phyloP scores from a whole-genome alignment of 2,888 invertebrate species.

The Drosophila stalkeri region DNA sequence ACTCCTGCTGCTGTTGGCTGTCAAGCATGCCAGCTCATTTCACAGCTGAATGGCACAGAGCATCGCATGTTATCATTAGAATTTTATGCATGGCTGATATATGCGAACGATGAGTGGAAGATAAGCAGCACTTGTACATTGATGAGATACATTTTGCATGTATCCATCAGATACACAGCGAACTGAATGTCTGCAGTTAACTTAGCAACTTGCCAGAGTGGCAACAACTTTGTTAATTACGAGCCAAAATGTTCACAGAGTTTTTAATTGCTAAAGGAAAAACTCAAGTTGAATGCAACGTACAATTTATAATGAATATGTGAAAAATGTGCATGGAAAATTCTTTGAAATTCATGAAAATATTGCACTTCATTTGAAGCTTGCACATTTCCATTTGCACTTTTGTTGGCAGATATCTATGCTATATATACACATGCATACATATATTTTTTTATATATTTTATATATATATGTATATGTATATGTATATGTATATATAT shows the following conservation, averaged over 20 bases:
- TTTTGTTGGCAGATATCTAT: background rate
- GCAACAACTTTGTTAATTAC: slow-evolving; percentile 45
- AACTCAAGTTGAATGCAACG: background rate
- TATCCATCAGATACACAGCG: background rate
- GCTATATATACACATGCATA: background rate
- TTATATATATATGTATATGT: background rate
- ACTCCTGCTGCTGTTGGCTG: slow-evolving; percentile 13
- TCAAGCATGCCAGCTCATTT: slow-evolving; percentile 55
- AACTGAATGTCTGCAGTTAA: background rate
- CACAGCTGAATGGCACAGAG: slow-evolving; percentile 55
- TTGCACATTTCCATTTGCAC: background rate
- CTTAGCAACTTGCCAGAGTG: slow-evolving; percentile 13
- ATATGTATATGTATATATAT: background rate
- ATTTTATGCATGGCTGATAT: slow-evolving; percentile 48
- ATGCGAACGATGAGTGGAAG: slow-evolving; percentile 27
- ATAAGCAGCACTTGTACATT: slow-evolving; percentile 17
- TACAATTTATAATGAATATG: background rate
- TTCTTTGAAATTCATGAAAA: slow-evolving; percentile 7
- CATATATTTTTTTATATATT: background rate
- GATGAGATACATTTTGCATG: background rate
- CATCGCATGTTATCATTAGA: slow-evolving; percentile 48
- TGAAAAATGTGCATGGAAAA: background rate
- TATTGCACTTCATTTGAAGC: slow-evolving; percentile 2
- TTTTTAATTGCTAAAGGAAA: slow-evolving; percentile 35
- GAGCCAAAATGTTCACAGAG: background rate